These are phyloP conservation scores for Lampris incognitus DNA, from an alignment of 2,113 vertebrate species.

Conservation along the genomic window DNA sequence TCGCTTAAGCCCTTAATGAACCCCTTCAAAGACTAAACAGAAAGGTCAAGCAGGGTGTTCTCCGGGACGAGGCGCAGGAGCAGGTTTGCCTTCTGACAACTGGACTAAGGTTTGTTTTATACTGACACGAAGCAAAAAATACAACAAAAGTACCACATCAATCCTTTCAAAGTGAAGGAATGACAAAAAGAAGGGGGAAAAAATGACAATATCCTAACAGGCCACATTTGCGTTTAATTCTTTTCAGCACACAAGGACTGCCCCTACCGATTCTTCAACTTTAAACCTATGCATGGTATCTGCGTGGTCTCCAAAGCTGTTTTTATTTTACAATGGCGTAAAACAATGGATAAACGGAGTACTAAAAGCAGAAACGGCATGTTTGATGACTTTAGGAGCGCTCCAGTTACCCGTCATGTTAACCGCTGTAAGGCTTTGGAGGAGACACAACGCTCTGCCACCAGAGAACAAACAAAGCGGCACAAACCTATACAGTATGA, in stretches of 20 bases:
- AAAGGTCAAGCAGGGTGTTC: conserved; percentile 70
- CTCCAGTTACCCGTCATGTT: conserved; percentile 31
- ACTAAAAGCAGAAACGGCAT: conserved; percentile 28
- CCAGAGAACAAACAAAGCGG: conserved; percentile 25
- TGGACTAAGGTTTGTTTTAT: conserved; percentile 6
- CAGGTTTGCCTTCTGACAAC: background rate
- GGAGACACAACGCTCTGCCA: conserved; percentile 20
- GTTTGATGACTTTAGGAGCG: conserved; percentile 46
- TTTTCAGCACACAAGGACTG: background rate
- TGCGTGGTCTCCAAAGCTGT: conserved; percentile 20
- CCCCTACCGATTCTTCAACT: background rate
- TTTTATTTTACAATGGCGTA: conserved; percentile 51
- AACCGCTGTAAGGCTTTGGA: background rate
- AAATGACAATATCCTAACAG: background rate
- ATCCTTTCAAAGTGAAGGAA: background rate
- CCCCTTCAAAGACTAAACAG: conserved; percentile 71
- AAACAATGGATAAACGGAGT: conserved; percentile 52
- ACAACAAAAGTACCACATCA: background rate
- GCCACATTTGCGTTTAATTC: background rate
- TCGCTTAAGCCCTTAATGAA: conserved; percentile 75
- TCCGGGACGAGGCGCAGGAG: conserved; percentile 39
- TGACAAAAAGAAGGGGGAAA: too few species aligned
- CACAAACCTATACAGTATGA: background rate
- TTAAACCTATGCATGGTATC: conserved; percentile 1
- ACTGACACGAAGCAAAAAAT: background rate